These are phyloP conservation scores for Muraenolepis orangiensis DNA, from an alignment of 2,797 vertebrate genomes.

Conservation along the genomic window DNA sequence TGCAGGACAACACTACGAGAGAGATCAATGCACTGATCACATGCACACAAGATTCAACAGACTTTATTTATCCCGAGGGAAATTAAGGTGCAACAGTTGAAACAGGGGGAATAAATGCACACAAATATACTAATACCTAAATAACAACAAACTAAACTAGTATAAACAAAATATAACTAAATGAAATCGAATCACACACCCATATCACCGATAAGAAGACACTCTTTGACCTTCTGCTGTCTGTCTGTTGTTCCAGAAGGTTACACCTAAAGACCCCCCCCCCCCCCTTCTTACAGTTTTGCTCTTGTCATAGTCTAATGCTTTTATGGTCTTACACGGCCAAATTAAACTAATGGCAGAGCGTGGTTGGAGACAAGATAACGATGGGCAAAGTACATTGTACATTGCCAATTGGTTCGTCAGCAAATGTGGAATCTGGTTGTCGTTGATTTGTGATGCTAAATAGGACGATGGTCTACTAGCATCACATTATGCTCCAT, in stretches of 20 bases:
- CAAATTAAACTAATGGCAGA: no score
- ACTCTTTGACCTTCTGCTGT: background rate
- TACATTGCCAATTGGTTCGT: background rate
- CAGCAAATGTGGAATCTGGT: background rate
- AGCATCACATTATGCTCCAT: background rate
- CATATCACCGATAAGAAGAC: background rate
- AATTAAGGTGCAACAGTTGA: no score
- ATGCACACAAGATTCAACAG: no score
- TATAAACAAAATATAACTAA: no score
- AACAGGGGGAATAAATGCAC: no score
- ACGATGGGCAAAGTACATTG: background rate
- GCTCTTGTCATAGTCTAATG: background rate
- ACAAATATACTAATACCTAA: no score
- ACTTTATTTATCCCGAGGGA: no score
- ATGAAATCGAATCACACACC: no score
- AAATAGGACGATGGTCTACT: background rate
- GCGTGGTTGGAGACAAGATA: background rate
- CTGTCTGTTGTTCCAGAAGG: background rate
- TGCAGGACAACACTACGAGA: slow-evolving; percentile 43
- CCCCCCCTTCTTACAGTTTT: background rate
- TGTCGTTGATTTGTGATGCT: background rate
- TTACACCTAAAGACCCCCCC: background rate
- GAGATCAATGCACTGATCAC: slow-evolving; percentile 34
- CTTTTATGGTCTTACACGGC: no score
- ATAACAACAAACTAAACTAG: no score